Base-by-base conservation (phyloP, 2,888 invertebrate genomes). In the Meiosimyza decipiens region DNA sequence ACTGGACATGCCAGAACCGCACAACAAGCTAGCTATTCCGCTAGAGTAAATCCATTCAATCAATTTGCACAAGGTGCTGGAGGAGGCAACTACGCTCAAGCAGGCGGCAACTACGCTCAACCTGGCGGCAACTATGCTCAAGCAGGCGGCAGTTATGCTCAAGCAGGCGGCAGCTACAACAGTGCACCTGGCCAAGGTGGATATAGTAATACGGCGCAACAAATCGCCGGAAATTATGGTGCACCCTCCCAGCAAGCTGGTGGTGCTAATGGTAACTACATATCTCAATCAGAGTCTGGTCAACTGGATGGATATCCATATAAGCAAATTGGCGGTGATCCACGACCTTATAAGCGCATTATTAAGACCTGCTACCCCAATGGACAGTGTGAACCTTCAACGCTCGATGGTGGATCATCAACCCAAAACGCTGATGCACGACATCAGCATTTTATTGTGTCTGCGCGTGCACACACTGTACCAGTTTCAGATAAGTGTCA, bases 281-380 rank as follows among this genome's bases (percentile, higher is more conserved):
- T 74, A n/a, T 77, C 79, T 0, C 83, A 84, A 66, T 80, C 83
- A 40, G 76, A 79, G 63, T 76, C 74, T 11, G 73, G 82, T 12
- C 71, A 78, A 33, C 67, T 84, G 67, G 80, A 81, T 67, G 72
- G 63, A 6, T 82, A 78, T 71, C 60, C 77, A 52, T 78, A 81
- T 71, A 82, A 83, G 51, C 84, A 84, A 63, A 33, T 65, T 6
- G 69, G 75, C 0, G 82, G 81, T 0, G 82, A 80, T 40, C 67
- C 77, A 5, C 77, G 83, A 1, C 71, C 74, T 22, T 82, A 74
- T 76, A 73, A 78, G 15, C 82, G 84, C 22, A 62, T 75, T 60
- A 77, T 82, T 9, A 80, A 73, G 62, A 81, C 77, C 47, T 84
- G 84, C 47, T 74, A 76, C 15, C 73, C 77, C 0, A 78, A 75